A percentile compares a stretch with the other conserved stretches of the same genome.
These are phyloP conservation scores for Chloebia gouldiae DNA, from an alignment of 2,113 vertebrate species.

Conservation along the genomic window DNA sequence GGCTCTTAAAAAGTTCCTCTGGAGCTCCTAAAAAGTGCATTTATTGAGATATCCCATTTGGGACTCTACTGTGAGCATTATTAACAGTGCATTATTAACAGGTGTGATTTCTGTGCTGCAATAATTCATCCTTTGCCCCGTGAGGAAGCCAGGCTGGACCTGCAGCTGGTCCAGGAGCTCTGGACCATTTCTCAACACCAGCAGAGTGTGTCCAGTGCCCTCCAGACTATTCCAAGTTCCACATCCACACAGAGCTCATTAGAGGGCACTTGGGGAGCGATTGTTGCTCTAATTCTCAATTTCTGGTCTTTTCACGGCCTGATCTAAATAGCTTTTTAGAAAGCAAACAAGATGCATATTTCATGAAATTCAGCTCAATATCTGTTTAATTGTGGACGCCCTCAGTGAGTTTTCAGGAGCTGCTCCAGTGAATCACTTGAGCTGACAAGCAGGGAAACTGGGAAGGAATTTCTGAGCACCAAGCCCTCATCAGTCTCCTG, in stretches of 20 bases:
- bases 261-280: background rate
- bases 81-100: accelerated
- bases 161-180: background rate
- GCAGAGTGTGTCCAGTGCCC: background rate
- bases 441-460: background rate
- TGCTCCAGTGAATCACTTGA: background rate
- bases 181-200: background rate
- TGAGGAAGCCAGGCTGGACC: background rate
- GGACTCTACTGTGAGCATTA: background rate
- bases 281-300: slow-evolving; percentile 29
- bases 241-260: background rate
- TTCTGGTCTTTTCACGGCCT: slow-evolving; percentile 36
- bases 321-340: slow-evolving; percentile 54
- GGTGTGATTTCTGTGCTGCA: background rate
- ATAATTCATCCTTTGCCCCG: background rate
- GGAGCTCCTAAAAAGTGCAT: background rate
- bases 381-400: slow-evolving; percentile 64
- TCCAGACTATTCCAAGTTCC: background rate
- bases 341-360: slow-evolving; percentile 68
- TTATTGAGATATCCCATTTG: background rate
- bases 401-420: background rate
- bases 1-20: background rate
- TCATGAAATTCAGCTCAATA: slow-evolving; percentile 61
- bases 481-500: background rate
- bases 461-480: background rate